Conservation (phyloP, 2,888 invertebrate genomes). For the Hermaeophaga mercurialis region DNA sequence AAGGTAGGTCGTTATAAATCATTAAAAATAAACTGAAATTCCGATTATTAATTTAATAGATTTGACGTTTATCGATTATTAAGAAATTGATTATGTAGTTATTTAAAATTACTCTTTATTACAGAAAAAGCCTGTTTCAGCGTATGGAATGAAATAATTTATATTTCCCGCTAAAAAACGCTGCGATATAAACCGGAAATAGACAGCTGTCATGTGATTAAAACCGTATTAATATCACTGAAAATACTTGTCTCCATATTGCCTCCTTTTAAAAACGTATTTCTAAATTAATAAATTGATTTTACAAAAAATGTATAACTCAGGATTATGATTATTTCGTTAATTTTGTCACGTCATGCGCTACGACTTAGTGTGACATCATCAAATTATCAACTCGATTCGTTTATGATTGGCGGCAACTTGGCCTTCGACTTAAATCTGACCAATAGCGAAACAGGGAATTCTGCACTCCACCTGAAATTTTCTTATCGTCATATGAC, state of each 20-base stretch:
- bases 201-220: slow-evolving; percentile 40
- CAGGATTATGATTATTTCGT: slow-evolving; percentile 19
- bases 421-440: slow-evolving; percentile 45
- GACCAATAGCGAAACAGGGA: slow-evolving; percentile 53
- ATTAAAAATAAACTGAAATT: no score
- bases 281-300: slow-evolving; percentile 13
- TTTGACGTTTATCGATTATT: no score
- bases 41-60: no score
- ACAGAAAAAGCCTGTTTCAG: no score
- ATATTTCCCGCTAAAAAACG: slow-evolving; percentile 32
- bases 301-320: slow-evolving; percentile 18
- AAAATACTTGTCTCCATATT: slow-evolving; percentile 11
- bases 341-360: slow-evolving; percentile 30
- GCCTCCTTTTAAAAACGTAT: slow-evolving; percentile 1
- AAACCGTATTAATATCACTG: slow-evolving; percentile 25
- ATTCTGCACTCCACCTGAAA: slow-evolving; percentile 56
- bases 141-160: slow-evolving; percentile 28
- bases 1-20: no score
- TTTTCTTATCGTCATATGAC: slow-evolving; percentile 77
- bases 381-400: slow-evolving; percentile 38
- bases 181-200: slow-evolving; percentile 29
- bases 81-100: no score
- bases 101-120: no score
- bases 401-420: slow-evolving; percentile 44
- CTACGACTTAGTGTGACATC: slow-evolving; percentile 43